These are phyloP conservation scores for Drosophila miranda DNA, from an alignment of 1,140 invertebrate species.

Conservation along the genomic window DNA sequence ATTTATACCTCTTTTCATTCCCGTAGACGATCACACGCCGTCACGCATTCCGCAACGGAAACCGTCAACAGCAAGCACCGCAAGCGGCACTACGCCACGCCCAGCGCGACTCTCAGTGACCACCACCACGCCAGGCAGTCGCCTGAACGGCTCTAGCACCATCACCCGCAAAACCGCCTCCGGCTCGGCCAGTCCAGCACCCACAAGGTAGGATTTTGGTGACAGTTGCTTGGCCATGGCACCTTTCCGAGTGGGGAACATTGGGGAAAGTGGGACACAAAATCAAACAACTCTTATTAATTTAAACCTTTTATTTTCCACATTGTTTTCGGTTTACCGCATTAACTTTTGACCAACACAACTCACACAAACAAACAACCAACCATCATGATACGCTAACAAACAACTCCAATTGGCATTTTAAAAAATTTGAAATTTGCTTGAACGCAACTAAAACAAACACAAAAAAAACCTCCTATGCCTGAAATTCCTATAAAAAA, in stretches of 20 bases:
- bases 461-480: slow-evolving; percentile 58
- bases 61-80: slow-evolving; percentile 84
- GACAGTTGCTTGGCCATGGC: neutral
- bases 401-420: slow-evolving; percentile 55
- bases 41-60: slow-evolving; percentile 89
- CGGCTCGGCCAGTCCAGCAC: slow-evolving; percentile 87
- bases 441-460: slow-evolving; percentile 63
- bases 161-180: slow-evolving; percentile 89
- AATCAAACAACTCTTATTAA: slow-evolving; percentile 56
- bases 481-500: slow-evolving; percentile 42
- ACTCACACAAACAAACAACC: slow-evolving; percentile 40
- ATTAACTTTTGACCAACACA: slow-evolving; percentile 63
- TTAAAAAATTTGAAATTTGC: slow-evolving; percentile 61
- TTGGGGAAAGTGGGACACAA: slow-evolving; percentile 19
- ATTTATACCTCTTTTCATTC: neutral
- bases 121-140: slow-evolving; percentile 80
- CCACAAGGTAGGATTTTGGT: slow-evolving; percentile 85
- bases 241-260: neutral
- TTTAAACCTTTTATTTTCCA: slow-evolving; percentile 68
- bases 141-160: slow-evolving; percentile 83
- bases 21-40: slow-evolving; percentile 87
- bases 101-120: slow-evolving; percentile 83
- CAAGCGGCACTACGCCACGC: slow-evolving; percentile 83
- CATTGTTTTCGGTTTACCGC: slow-evolving; percentile 66
- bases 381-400: slow-evolving; percentile 52